Evolutionary conservation across 2,888 invertebrate genomes (phyloP).

Genomic region (Brachyptera putata): DNA sequence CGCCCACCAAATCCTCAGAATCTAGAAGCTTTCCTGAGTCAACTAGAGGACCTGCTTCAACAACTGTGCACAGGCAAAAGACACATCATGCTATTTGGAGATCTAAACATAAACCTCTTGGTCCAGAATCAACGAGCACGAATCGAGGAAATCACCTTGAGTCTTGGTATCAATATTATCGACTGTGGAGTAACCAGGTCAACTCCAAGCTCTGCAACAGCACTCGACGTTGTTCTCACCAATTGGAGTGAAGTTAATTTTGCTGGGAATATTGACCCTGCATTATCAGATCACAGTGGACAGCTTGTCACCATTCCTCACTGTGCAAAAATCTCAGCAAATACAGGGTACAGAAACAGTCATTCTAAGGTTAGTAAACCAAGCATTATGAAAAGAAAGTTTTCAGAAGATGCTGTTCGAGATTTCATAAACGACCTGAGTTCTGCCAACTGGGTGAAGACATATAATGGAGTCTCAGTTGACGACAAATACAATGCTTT

Average conservation of each 20-base stretch:
- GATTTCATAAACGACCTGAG: not conserved
- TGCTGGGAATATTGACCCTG: constrained; percentile 2
- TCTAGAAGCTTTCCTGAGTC: not conserved
- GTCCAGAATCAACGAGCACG: too few species aligned
- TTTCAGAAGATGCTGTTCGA: too few species aligned
- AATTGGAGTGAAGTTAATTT: too few species aligned
- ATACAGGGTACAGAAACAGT: not conserved
- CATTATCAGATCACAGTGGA: constrained; percentile 1
- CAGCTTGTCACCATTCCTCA: not conserved
- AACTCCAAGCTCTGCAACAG: too few species aligned
- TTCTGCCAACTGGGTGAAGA: not conserved
- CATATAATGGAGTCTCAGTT: not conserved
- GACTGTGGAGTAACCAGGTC: too few species aligned
- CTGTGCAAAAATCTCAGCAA: not conserved
- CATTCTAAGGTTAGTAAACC: not conserved
- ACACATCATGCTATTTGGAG: not conserved
- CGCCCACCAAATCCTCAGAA: constrained; percentile 2
- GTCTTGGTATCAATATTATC: too few species aligned
- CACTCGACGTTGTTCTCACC: too few species aligned
- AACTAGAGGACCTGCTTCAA: not conserved
- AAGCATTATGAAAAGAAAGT: too few species aligned
- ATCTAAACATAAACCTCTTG: not conserved
- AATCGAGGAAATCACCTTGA: too few species aligned
- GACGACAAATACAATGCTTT: constrained; percentile 8
- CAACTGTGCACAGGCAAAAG: not conserved